Base-by-base conservation (phyloP, 1,140 invertebrate species). In the Ptiloglossa arizonensis region DNA sequence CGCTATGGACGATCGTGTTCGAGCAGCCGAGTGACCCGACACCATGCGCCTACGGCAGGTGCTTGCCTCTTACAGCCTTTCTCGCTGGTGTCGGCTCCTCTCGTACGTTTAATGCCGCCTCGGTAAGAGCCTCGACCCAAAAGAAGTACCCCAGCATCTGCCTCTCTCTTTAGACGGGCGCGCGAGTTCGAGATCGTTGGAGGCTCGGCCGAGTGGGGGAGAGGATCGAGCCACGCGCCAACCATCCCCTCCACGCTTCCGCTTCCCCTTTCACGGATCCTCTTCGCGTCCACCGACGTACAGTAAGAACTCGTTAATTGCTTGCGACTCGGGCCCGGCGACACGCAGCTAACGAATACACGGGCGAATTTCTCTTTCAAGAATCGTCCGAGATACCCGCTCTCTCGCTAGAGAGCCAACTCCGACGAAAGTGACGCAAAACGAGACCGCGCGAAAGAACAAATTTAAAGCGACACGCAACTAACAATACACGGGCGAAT, bases 201-300 rank as follows among this genome's bases (percentile, higher is more conserved):
- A 67, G 69, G 24, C 50, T 46, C 50, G 17, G 19, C 54, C 60
- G 32, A 63, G 66, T 48, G 70, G 24, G 54, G 32, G 35, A 54
- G 54, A 78, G 76, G 66, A 68, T 70, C 69, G 72, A 86, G 85
- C 85, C 85, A 86, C 85, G 85, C 85, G 85, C 85, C 85, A 86
- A 86, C 77, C 27, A 86, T 83, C 85, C 85, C 85, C 85, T 63
- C 83, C 71, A 68, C 63, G 59, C 50, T n/a, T 22, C 54, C 71
- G 46, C 62, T 78, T 82, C 72, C 54, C 50, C 66, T 35, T 72
- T n/a, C 22, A 13, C 11, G 19, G 19, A 19, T 35, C 60, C 68
- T 75, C 63, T 71, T 72, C 50, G 22, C 32, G n/a, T 70, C 22
- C 62, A 38, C 54, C 48, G 19, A 70, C 59, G 32, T 56, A 75